Evolutionary conservation across 2,888 invertebrate species (phyloP).

Genomic region (Steinernema hermaphroditum): DNA sequence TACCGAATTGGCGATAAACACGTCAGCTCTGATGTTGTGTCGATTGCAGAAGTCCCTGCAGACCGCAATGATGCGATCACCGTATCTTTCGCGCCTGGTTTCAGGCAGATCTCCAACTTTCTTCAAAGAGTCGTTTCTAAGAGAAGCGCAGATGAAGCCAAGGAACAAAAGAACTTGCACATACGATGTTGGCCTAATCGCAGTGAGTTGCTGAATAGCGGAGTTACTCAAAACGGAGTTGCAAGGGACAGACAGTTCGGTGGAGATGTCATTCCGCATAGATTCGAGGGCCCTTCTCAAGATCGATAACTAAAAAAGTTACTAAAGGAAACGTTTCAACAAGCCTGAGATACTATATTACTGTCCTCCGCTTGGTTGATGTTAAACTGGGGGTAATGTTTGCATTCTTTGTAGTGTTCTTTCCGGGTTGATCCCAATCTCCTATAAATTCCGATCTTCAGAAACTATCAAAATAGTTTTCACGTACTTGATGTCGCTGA

Average conservation of each 20-base stretch:
- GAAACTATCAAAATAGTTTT: neutral
- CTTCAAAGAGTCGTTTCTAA: slow-evolving; percentile 40
- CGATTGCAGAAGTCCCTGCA: slow-evolving; percentile 39
- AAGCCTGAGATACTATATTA: neutral
- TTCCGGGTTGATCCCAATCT: neutral
- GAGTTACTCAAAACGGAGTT: slow-evolving; percentile 14
- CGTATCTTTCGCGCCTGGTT: slow-evolving; percentile 35
- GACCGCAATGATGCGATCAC: slow-evolving; percentile 36
- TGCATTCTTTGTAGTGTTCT: neutral
- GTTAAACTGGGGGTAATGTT: neutral
- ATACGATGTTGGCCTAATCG: slow-evolving; percentile 15
- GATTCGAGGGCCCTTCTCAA: neutral
- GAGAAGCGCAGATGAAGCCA: neutral
- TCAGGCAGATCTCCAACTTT: slow-evolving; percentile 40
- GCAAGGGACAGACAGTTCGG: slow-evolving; percentile 3
- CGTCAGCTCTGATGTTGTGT: slow-evolving; percentile 36
- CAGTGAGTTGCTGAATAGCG: neutral
- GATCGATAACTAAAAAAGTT: neutral
- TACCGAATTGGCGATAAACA: slow-evolving; percentile 33
- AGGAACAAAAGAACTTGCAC: neutral
- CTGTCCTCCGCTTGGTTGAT: neutral
- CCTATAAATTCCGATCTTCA: neutral
- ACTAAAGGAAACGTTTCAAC: neutral
- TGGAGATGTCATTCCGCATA: slow-evolving; percentile 1
- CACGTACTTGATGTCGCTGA: neutral